Base-by-base conservation (phyloP, 2,797 vertebrate species). In the Helicolenus hilgendorfi region DNA sequence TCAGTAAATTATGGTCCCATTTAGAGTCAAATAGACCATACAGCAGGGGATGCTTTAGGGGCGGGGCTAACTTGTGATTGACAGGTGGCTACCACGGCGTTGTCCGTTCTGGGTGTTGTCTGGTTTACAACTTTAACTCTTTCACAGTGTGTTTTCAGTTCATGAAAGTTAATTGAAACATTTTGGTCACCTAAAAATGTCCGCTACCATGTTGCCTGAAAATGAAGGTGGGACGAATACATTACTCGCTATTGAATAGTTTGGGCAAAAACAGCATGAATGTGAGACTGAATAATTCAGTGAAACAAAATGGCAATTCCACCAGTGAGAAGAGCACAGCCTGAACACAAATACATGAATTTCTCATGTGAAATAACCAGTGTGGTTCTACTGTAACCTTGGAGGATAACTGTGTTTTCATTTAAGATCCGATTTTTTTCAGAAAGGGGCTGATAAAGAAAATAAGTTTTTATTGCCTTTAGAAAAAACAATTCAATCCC, bases 121-220 rank as follows among this genome's bases (percentile, higher is more conserved):
- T 2, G 0, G 38, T 41, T 1, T 41, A 0, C 15, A 45, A 18
- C 6, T 45, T 45, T 8, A 45, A 18, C 7, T 0, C 41, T 45
- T 45, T 45, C 15, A 45, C 15, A 8, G 15, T 1, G 15, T 41
- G 38, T 41, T 41, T 41, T 41, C 38, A 41, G 5, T 41, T 15
- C 41, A 45, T 45, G 15, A 45, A 45, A 45, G 15, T 8, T 45
- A 45, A 1, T 20, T 45, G 15, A 18, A 45, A 20, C 41, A 45
- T 20, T 20, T 20, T 3, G 41, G 41, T 45, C 15, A 7, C 14
- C 0, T 41, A 41, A 41, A 35, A 41, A 38, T 41, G 38, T 41
- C 38, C 11, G 26, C 26, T 15, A 27, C 26, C 2, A 3, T 14
- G 29, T 36, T 3, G 33, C 7, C 3, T 36, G n/a, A 67, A 15